Conservation (phyloP, 1,140 invertebrate genomes). For the Aphidius gifuensis region DNA sequence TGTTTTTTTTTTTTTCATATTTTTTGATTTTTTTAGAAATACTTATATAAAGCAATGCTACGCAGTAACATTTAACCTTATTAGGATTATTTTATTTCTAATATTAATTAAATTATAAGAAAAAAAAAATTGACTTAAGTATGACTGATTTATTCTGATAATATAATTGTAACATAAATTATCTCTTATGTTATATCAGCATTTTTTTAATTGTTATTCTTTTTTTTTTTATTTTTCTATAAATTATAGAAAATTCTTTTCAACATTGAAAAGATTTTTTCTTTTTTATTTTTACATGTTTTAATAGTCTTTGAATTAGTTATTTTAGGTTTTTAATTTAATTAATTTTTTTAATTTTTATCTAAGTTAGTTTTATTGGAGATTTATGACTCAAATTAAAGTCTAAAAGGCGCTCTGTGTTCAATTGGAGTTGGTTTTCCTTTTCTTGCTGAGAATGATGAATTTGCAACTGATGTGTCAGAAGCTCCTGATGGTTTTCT, state of each 20-base stretch:
- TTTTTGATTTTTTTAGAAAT: conserved; percentile 1
- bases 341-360: conserved; percentile 19
- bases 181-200: background rate
- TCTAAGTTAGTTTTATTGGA: conserved; percentile 7
- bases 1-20: background rate
- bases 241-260: conserved; percentile 12
- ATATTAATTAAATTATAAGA: too few species aligned
- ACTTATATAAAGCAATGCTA: conserved; percentile 9
- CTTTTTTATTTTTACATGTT: background rate
- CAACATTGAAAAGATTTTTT: background rate
- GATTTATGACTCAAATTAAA: conserved; percentile 49
- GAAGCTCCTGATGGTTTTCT: conserved; percentile 67
- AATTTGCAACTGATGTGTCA: conserved; percentile 56
- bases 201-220: background rate
- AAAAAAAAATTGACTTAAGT: too few species aligned
- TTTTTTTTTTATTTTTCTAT: conserved; percentile 4
- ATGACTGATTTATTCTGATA: too few species aligned
- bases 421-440: conserved; percentile 60
- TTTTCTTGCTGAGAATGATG: conserved; percentile 48
- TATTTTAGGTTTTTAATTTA: background rate
- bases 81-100: background rate
- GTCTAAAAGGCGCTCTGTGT: conserved; percentile 64
- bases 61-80: conserved; percentile 5
- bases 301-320: background rate
- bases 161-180: background rate